Evolutionary conservation across 2,113 vertebrate genomes (phyloP), one percentile per base, ranked within the genome.

Genomic region (Grammomys surdaster): DNA sequence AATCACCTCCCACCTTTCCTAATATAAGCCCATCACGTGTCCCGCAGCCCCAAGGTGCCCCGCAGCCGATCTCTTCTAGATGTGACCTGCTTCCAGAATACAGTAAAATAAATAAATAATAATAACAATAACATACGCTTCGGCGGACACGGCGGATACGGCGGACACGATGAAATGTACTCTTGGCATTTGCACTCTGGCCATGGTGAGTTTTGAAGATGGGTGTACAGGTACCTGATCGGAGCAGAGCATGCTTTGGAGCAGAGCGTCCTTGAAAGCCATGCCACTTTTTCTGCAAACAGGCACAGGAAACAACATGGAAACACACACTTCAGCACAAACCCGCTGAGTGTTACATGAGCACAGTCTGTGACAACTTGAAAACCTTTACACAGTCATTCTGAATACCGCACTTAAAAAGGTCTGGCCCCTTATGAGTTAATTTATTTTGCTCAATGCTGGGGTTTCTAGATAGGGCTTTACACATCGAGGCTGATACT

Each of bases 221-320:
- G 14, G 36, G 3, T 0, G 0, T 77, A 28, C 63, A 40, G 40
- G 11, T 58, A 56, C 26, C n/a, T 60, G 26, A 46, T 2, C 8
- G 17, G 75, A 19, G 31, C 43, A 9, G 6, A 91, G 0, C 0
- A 94, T 48, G 40, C 40, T 48, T 2, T 10, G 17, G 75, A 19
- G 31, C 43, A 9, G 6, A 91, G 1, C 0, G 92, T 54, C 58
- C 2, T 12, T 70, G 24, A 31, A 72, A 8, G 14, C 14, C 28
- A 20, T 12, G 0, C 13, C 2, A 26, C 7, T 43, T 1, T 60
- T 7, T 22, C 16, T 46, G 11, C 60, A 13, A 1, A 11, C 28
- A 48, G 28, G 3, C 3, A 3, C 5, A 1, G 28, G 8, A 2
- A 2, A 36, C 1, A 10, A 24, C 0, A 0, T n/a, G 63, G 56